Base-by-base conservation (phyloP, 2,797 vertebrate species). In the Zalophus californianus region DNA sequence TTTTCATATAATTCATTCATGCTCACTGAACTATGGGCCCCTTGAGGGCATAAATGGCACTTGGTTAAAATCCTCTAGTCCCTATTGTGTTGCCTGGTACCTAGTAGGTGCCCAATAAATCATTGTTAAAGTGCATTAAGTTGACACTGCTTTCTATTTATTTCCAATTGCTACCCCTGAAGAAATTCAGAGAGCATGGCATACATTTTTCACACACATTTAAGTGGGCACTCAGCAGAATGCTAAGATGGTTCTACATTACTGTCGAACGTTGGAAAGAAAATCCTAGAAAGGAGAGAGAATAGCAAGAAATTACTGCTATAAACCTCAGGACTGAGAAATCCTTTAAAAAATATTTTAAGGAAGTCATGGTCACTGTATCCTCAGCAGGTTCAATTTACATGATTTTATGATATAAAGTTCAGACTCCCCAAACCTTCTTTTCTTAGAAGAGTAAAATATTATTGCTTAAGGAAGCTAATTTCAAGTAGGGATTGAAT, bases 271-370 rank as follows among this genome's bases (percentile, higher is more conserved):
- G 58, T 11, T 83, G 44, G 52, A 54, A 62, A 80, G 50, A 78
- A 94, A 96, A 82, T 56, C 15, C 16, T 89, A 25, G 21, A 83
- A 86, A 80, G 23, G 44, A 50, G 14, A 52, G 16, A 80, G 41
- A 35, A 54, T 15, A 85, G 38, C 23, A 73, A 94, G 35, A 96
- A 70, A 3, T 77, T 73, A 62, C 54, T 48, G 35, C 3, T 54
- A 15, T 32, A 66, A 90, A 86, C 14, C 35, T 93, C 75, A 89
- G 66, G n/a, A n/a, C 79, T 86, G 85, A 85, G 18, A 86, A 94
- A 68, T 60, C 14, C 25, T 86, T 60, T 92, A 32, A 80, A 96
- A 86, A 72, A 44, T 18, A 70, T 21, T 89, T 94, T 85, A 68
- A 84, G 56, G 86, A 50, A 50, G 3, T 54, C 27, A 7, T 50